These are phyloP conservation scores for Myrmecophaga tridactyla DNA, from an alignment of 2,113 vertebrate genomes.

Conservation along the genomic window DNA sequence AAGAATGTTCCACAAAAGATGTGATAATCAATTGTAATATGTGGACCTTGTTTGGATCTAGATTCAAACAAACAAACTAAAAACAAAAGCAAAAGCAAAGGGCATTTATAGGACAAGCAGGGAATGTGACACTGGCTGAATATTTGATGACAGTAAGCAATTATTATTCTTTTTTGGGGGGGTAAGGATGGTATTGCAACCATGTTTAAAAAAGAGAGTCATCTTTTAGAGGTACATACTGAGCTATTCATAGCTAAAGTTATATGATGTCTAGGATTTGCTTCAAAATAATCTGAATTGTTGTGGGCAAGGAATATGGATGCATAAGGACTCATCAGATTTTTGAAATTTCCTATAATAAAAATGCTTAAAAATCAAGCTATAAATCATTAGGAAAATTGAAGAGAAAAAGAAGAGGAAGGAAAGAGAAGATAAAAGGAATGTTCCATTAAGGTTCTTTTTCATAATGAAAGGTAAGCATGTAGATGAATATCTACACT, in stretches of 20 bases:
- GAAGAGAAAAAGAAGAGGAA: neutral
- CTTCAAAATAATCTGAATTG: conserved; percentile 28
- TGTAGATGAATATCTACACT: neutral
- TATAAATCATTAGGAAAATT: neutral
- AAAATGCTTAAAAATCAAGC: neutral
- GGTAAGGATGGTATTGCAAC: neutral
- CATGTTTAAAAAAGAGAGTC: neutral
- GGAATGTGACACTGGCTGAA: neutral
- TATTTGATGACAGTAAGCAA: conserved; percentile 31
- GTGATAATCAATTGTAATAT: neutral
- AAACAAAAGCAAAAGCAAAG: neutral
- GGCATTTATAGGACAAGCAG: neutral
- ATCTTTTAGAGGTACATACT: neutral
- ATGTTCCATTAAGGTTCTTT: neutral
- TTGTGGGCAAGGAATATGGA: neutral
- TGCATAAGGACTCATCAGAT: neutral
- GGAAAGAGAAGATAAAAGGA: neutral
- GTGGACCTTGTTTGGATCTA: neutral
- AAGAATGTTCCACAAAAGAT: neutral
- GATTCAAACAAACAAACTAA: neutral
- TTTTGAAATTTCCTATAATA: neutral
- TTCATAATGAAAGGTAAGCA: neutral
- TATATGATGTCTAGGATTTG: neutral
- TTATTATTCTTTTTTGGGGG: neutral
- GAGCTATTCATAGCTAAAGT: neutral